These are phyloP conservation scores for Thymelicus acteon DNA, from an alignment of 2,888 invertebrate species.

Conservation along the genomic window DNA sequence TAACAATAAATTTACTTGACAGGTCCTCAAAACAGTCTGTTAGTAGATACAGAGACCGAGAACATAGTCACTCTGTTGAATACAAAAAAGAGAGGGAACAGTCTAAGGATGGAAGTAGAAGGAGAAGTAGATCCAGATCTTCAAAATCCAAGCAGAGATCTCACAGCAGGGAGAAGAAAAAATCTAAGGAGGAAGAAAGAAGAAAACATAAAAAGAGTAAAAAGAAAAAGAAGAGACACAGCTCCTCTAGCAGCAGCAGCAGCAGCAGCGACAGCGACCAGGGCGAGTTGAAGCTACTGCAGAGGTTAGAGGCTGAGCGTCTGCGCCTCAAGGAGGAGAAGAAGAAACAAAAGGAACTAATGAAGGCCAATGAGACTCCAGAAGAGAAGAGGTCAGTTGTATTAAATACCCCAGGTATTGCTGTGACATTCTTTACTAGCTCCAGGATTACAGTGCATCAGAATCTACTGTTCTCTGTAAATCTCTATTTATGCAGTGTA, in stretches of 20 bases:
- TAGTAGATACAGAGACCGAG: slow-evolving; percentile 51
- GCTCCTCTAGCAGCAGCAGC: slow-evolving; percentile 51
- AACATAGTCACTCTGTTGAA: slow-evolving; percentile 57
- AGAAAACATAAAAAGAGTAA: slow-evolving; percentile 62
- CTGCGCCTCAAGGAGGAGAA: slow-evolving; percentile 87
- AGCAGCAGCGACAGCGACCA: slow-evolving; percentile 75
- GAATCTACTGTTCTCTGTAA: background rate
- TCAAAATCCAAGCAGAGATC: slow-evolving; percentile 54
- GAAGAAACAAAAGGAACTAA: slow-evolving; percentile 88
- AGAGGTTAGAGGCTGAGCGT: slow-evolving; percentile 90
- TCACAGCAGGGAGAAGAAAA: slow-evolving; percentile 53
- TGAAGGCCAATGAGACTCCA: slow-evolving; percentile 96
- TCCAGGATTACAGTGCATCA: background rate
- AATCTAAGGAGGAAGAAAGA: slow-evolving; percentile 26
- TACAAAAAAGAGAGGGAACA: slow-evolving; percentile 49
- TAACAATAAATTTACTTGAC: background rate
- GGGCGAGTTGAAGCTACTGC: slow-evolving; percentile 87
- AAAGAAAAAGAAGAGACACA: slow-evolving; percentile 62
- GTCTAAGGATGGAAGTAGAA: slow-evolving; percentile 46
- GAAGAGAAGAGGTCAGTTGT: slow-evolving; percentile 92
- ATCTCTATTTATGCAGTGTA: background rate
- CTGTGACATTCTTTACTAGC: too few species aligned
- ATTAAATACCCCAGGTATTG: background rate
- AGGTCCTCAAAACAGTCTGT: slow-evolving; percentile 69
- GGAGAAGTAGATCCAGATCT: slow-evolving; percentile 48